Percentiles rank a stretch among this genome's conserved stretches.
phyloP scores from a whole-genome alignment of 2,797 vertebrate species.

The Hydrophis major region DNA sequence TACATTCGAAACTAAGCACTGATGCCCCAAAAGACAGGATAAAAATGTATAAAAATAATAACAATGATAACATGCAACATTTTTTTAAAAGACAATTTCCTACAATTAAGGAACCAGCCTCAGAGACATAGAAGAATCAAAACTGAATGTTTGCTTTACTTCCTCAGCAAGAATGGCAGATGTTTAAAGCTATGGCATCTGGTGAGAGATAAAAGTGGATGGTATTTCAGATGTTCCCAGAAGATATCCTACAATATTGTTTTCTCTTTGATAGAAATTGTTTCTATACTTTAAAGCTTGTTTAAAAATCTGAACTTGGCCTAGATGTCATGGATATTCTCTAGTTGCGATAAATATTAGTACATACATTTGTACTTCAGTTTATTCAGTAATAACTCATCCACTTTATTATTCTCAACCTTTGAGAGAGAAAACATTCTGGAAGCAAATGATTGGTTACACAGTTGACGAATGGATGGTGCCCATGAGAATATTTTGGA shows the following conservation, averaged over 20 bases:
- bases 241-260: background rate
- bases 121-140: background rate
- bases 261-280: background rate
- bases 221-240: background rate
- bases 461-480: background rate
- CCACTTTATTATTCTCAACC: background rate
- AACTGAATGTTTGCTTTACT: background rate
- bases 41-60: background rate
- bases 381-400: background rate
- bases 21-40: background rate
- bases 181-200: background rate
- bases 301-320: background rate
- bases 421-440: background rate
- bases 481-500: background rate
- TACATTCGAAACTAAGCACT: background rate
- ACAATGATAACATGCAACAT: background rate
- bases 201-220: background rate
- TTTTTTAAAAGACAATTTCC: background rate
- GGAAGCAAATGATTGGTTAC: background rate
- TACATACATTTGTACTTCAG: background rate
- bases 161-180: background rate
- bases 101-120: background rate
- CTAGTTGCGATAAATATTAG: fast-evolving
- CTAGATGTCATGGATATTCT: fast-evolving
- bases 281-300: background rate